phyloP scores from a whole-genome alignment of 2,113 vertebrate genomes.

The Spermophilus dauricus region DNA sequence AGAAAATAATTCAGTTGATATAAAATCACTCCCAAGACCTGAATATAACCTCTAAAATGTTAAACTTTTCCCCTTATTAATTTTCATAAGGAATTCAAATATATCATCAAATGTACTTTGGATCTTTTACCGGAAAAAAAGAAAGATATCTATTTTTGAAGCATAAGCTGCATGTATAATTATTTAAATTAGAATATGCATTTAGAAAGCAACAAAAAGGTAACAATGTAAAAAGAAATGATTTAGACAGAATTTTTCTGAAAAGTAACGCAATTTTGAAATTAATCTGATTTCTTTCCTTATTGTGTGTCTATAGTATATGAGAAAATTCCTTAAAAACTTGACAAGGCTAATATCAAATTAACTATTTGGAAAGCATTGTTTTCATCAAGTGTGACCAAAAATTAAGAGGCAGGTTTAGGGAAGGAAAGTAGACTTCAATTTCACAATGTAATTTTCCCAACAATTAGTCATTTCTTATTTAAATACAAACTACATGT shows the following conservation, averaged over 20 bases:
- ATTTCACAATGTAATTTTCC: neutral
- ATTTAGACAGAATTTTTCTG: conserved; percentile 7
- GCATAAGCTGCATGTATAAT: neutral
- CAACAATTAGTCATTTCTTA: neutral
- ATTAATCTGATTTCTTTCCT: neutral
- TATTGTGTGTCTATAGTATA: neutral
- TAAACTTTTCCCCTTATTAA: conserved; percentile 52
- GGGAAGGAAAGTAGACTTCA: neutral
- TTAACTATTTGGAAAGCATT: neutral
- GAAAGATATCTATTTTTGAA: neutral
- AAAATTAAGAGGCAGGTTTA: neutral
- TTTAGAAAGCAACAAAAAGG: neutral
- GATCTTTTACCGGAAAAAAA: neutral
- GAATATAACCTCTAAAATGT: conserved; percentile 18
- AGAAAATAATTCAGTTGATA: conserved; percentile 67
- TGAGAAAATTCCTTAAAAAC: neutral
- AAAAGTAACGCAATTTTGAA: neutral
- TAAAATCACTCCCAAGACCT: conserved; percentile 25
- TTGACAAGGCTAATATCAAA: neutral
- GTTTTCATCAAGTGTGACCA: neutral
- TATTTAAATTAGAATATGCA: neutral
- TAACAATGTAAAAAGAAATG: neutral
- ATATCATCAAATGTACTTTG: neutral
- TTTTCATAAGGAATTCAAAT: conserved; percentile 61
- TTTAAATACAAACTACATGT: neutral